phyloP scores from a whole-genome alignment of 2,113 vertebrate species.

The Poecilia latipinna region DNA sequence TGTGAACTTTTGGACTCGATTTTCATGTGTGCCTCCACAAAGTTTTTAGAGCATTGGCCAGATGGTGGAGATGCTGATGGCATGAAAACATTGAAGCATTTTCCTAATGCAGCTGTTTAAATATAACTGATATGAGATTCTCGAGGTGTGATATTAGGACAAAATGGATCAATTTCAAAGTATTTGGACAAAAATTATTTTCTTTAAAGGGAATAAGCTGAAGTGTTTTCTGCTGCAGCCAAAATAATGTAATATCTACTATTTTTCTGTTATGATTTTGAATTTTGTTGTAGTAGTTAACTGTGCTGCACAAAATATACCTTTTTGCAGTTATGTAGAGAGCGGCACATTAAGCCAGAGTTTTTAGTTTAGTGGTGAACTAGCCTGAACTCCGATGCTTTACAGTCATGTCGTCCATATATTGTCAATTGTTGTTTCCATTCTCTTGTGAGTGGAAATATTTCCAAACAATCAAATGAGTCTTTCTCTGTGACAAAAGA shows the following conservation, averaged over 20 bases:
- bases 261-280: no score
- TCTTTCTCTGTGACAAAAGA: not conserved
- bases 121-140: not conserved
- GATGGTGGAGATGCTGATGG: not conserved
- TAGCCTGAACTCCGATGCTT: not conserved
- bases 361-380: not conserved
- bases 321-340: no score
- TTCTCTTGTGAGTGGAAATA: not conserved
- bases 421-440: not conserved
- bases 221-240: no score
- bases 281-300: no score
- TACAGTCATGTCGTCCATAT: no score
- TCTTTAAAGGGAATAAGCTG: no score
- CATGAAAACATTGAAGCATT: not conserved
- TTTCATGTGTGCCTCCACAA: not conserved
- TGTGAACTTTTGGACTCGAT: not conserved
- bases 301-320: no score
- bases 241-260: no score
- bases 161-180: no score
- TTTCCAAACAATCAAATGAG: not conserved
- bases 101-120: not conserved
- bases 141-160: not conserved
- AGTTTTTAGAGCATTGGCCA: not conserved
- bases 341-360: not conserved
- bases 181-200: no score